Evolutionary conservation across 1,140 invertebrate genomes (phyloP).

Genomic region (Dreissena rostriformis): DNA sequence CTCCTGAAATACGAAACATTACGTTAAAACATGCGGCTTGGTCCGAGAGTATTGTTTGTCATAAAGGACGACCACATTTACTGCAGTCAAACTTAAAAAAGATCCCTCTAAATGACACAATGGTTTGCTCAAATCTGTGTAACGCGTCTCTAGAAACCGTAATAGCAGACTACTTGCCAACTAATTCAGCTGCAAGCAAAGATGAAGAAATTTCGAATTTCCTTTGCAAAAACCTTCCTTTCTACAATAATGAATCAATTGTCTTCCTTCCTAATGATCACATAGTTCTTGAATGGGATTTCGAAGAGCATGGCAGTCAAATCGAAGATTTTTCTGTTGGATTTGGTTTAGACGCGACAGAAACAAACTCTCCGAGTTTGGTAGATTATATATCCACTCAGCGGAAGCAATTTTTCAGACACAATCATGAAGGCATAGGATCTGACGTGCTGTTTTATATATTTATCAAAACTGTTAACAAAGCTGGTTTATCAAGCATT

Average conservation of each 20-base stretch:
- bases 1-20: slow-evolving; percentile 45
- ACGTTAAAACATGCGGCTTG: slow-evolving; percentile 39
- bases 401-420: slow-evolving; percentile 13
- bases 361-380: slow-evolving; percentile 38
- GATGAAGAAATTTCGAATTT: slow-evolving; percentile 24
- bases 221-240: slow-evolving; percentile 19
- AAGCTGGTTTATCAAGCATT: slow-evolving; percentile 55
- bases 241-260: background rate
- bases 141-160: background rate
- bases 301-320: slow-evolving; percentile 55
- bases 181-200: background rate
- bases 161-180: slow-evolving; percentile 7
- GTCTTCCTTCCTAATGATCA: slow-evolving; percentile 55
- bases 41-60: slow-evolving; percentile 44
- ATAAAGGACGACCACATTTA: slow-evolving; percentile 49
- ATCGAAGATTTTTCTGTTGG: slow-evolving; percentile 57
- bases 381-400: slow-evolving; percentile 18
- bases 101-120: slow-evolving; percentile 3
- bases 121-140: slow-evolving; percentile 4
- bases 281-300: slow-evolving; percentile 46
- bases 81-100: slow-evolving; percentile 54
- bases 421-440: slow-evolving; percentile 55
- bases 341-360: slow-evolving; percentile 33
- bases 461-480: slow-evolving; percentile 60
- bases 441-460: slow-evolving; percentile 54